A percentile compares a stretch with the other conserved stretches of the same genome.
These are phyloP conservation scores for Myrmophylax atrothorax DNA, from an alignment of 2,113 vertebrate genomes.

Conservation along the genomic window DNA sequence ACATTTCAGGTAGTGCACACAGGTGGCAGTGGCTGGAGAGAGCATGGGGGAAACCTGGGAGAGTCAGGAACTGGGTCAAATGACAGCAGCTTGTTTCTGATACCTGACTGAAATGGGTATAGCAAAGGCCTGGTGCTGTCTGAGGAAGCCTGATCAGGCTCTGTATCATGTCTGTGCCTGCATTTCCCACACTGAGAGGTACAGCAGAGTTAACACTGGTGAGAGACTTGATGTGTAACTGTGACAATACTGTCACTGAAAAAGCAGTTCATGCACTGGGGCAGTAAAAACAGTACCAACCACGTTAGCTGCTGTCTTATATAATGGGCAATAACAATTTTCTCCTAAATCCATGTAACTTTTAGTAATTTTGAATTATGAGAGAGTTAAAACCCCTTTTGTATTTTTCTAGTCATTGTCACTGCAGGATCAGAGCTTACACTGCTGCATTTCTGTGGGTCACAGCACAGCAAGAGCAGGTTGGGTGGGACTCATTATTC, in stretches of 20 bases:
- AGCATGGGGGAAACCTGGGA: neutral
- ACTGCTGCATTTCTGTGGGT: neutral
- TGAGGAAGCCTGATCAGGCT: neutral
- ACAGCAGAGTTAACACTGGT: neutral
- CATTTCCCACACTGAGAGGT: neutral
- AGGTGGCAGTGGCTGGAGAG: neutral
- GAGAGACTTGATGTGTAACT: neutral
- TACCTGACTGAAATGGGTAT: neutral
- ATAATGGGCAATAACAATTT: neutral
- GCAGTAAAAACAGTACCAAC: neutral
- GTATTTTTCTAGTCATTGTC: neutral
- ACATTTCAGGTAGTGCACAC: neutral
- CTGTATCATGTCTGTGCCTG: neutral
- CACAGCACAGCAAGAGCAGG: neutral
- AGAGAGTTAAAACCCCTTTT: neutral
- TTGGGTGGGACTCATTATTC: neutral
- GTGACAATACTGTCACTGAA: neutral
- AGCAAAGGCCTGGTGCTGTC: neutral
- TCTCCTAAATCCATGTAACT: neutral
- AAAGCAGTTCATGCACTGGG: neutral
- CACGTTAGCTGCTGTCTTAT: rapidly evolving
- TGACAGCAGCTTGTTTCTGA: neutral
- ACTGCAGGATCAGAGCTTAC: neutral
- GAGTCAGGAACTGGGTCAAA: neutral
- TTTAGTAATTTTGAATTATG: neutral